phyloP scores from a whole-genome alignment of 1,140 invertebrate species.

The Drosophila kohkoa region DNA sequence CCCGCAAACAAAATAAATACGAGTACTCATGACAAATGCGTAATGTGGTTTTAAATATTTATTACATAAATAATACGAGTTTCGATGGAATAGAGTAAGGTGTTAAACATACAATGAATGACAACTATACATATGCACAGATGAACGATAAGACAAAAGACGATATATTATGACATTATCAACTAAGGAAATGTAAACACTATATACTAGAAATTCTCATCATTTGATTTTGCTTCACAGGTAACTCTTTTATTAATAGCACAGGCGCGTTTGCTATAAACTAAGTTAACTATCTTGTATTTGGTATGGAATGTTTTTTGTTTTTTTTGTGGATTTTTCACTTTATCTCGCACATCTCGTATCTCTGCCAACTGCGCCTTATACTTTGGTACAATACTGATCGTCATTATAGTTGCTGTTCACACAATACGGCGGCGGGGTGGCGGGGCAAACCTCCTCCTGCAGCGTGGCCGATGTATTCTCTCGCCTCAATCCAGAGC shows the following conservation, averaged over 20 bases:
- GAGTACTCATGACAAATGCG: slow-evolving; percentile 3
- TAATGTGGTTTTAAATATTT: slow-evolving; percentile 20
- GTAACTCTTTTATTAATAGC: slow-evolving; percentile 29
- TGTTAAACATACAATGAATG: slow-evolving; percentile 8
- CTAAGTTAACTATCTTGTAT: slow-evolving; percentile 1
- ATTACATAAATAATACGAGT: slow-evolving; percentile 28
- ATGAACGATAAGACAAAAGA: slow-evolving; percentile 22
- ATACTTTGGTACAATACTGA: slow-evolving; percentile 74
- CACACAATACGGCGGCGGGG: slow-evolving; percentile 70
- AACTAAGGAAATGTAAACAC: not conserved
- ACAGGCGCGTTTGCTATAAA: not conserved
- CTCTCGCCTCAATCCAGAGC: slow-evolving; percentile 55
- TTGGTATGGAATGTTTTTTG: slow-evolving; percentile 59
- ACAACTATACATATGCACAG: slow-evolving; percentile 42
- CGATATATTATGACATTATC: slow-evolving; percentile 7
- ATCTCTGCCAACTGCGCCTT: not conserved
- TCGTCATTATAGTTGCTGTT: slow-evolving; percentile 61
- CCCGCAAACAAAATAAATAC: slow-evolving; percentile 11
- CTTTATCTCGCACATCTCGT: slow-evolving; percentile 17
- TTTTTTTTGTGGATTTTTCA: too few species aligned
- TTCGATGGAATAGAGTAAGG: not conserved
- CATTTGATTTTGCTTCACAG: slow-evolving; percentile 9
- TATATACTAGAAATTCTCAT: slow-evolving; percentile 3
- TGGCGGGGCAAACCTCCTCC: slow-evolving; percentile 70
- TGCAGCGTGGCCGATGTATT: slow-evolving; percentile 73